These are phyloP conservation scores for Tachuris rubrigastra DNA, from an alignment of 2,113 vertebrate genomes.

Conservation along the genomic window DNA sequence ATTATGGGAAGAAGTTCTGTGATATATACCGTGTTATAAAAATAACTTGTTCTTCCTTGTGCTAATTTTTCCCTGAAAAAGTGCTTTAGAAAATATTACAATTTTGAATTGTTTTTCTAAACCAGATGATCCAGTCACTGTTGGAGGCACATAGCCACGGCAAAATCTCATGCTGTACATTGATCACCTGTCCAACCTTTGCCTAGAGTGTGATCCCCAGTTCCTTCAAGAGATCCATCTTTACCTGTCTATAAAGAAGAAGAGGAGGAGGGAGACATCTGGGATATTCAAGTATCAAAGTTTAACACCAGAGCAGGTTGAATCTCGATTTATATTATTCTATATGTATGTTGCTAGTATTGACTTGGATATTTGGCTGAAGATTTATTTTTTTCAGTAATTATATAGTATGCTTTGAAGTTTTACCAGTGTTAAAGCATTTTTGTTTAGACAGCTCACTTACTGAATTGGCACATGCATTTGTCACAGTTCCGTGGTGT, in stretches of 20 bases:
- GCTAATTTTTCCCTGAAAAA: background rate
- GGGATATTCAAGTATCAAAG: slow-evolving; percentile 80
- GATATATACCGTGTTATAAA: background rate
- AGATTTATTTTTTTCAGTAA: background rate
- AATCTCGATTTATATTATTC: slow-evolving; percentile 70
- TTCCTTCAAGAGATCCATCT: slow-evolving; percentile 83
- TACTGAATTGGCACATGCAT: background rate
- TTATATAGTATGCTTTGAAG: background rate
- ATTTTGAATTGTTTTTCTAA: slow-evolving; percentile 72
- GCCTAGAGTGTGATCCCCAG: slow-evolving; percentile 85
- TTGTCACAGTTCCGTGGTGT: background rate
- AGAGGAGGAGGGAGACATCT: slow-evolving; percentile 81
- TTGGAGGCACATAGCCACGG: slow-evolving; percentile 91
- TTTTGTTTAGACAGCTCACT: background rate
- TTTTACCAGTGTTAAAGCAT: background rate
- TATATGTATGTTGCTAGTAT: slow-evolving; percentile 30
- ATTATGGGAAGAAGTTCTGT: background rate
- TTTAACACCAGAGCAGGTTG: slow-evolving; percentile 87
- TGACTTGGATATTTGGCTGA: background rate
- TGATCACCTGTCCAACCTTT: slow-evolving; percentile 90
- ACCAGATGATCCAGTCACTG: slow-evolving; percentile 91
- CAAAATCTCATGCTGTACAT: slow-evolving; percentile 90
- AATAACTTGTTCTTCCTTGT: background rate
- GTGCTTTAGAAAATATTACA: slow-evolving; percentile 49
- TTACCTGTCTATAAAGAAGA: slow-evolving; percentile 83